These are phyloP conservation scores for Spondyliosoma cantharus DNA, from an alignment of 2,797 vertebrate genomes.

Conservation along the genomic window DNA sequence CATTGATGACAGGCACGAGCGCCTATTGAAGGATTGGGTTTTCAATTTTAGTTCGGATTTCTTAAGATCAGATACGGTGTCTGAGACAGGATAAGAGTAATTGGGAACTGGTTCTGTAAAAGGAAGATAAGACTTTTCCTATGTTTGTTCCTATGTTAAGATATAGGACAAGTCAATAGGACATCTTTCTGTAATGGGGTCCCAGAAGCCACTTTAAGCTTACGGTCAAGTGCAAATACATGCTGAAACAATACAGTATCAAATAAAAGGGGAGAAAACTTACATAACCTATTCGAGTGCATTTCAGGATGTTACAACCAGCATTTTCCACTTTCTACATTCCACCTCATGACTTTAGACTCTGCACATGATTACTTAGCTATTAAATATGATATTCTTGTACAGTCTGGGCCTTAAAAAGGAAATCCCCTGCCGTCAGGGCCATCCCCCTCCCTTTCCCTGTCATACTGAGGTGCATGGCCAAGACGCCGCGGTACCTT, in stretches of 20 bases:
- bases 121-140: too few species aligned
- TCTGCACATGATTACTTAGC: slow-evolving; percentile 43
- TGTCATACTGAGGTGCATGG: slow-evolving; percentile 27
- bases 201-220: slow-evolving; percentile 4
- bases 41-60: too few species aligned
- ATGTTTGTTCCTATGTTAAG: too few species aligned
- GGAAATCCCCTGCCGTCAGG: slow-evolving; percentile 55
- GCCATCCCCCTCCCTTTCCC: neutral
- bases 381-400: slow-evolving; percentile 60
- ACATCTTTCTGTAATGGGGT: too few species aligned
- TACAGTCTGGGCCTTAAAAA: slow-evolving; percentile 62
- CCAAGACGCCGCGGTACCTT: slow-evolving; percentile 88
- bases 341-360: slow-evolving; percentile 37
- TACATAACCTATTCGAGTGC: slow-evolving; percentile 9
- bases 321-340: slow-evolving; percentile 43
- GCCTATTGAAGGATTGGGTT: too few species aligned
- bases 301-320: slow-evolving; percentile 44
- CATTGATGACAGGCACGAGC: too few species aligned
- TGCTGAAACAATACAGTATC: slow-evolving; percentile 13
- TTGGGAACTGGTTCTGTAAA: too few species aligned
- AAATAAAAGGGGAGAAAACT: slow-evolving; percentile 31
- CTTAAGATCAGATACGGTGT: too few species aligned
- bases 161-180: too few species aligned
- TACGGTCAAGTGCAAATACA: neutral
- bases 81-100: too few species aligned